Conservation (phyloP, 1,140 invertebrate species). For the Akabosia matsudoensis region DNA sequence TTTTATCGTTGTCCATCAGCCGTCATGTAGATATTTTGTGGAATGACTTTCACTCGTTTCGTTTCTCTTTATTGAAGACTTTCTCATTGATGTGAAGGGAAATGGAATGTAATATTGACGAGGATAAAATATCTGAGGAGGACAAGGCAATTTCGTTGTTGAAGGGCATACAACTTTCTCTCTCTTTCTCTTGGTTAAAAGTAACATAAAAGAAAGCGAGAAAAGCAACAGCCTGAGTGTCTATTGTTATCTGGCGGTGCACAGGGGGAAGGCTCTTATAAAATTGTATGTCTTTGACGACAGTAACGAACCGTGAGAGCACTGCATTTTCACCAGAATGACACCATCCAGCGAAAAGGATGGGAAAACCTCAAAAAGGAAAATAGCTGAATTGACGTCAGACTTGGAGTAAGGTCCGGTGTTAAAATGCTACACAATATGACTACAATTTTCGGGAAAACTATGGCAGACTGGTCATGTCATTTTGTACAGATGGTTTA, state of each 20-base stretch:
- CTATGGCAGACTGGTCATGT: no score
- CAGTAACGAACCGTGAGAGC: constrained; percentile 12
- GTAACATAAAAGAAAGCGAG: neutral
- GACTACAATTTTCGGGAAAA: no score
- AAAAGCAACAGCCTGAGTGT: neutral
- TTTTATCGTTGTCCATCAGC: no score
- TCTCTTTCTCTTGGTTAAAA: neutral
- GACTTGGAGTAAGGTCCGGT: no score
- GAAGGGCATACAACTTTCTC: no score
- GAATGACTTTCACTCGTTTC: no score
- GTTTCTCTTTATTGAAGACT: neutral
- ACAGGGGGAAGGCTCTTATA: neutral
- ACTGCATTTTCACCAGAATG: neutral
- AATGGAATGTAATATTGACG: constrained; percentile 1
- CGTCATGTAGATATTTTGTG: no score
- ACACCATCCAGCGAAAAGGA: neutral
- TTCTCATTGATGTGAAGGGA: neutral
- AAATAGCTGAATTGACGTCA: no score
- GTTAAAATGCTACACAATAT: no score
- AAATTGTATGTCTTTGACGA: neutral
- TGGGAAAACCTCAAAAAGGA: no score
- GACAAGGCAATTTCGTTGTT: neutral
- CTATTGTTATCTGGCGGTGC: neutral
- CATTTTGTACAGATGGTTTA: no score
- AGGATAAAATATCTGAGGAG: neutral